These are phyloP conservation scores for Acrossocheilus fasciatus DNA, from an alignment of 2,797 vertebrate species.

Conservation along the genomic window DNA sequence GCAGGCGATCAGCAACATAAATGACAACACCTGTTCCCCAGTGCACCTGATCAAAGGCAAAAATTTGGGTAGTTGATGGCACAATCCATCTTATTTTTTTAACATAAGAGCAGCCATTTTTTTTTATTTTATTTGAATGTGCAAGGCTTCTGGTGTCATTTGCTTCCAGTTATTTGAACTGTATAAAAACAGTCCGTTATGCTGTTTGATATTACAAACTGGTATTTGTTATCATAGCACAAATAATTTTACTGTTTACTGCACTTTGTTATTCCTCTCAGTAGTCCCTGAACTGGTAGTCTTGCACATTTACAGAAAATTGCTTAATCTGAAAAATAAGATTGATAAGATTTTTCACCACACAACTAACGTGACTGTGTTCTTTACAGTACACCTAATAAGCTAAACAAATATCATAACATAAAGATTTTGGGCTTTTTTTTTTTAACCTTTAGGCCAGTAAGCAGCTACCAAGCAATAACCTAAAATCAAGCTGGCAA, in stretches of 20 bases:
- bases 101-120: background rate
- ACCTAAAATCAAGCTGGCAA: background rate
- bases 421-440: background rate
- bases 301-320: background rate
- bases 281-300: background rate
- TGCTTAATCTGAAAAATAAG: background rate
- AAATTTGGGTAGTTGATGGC: background rate
- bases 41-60: background rate
- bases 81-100: background rate
- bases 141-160: background rate
- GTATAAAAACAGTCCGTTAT: background rate
- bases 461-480: background rate
- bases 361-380: background rate
- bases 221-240: background rate
- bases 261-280: background rate
- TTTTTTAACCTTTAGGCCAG: background rate
- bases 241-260: background rate
- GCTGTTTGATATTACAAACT: background rate
- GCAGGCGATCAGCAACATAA: background rate
- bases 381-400: background rate
- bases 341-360: background rate
- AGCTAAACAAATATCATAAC: background rate
- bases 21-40: background rate
- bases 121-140: background rate
- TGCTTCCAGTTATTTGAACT: background rate